Evolutionary conservation across 2,888 invertebrate species (phyloP), one percentile per base, ranked within the genome.

Genomic region (Dermolepida albohirtum): DNA sequence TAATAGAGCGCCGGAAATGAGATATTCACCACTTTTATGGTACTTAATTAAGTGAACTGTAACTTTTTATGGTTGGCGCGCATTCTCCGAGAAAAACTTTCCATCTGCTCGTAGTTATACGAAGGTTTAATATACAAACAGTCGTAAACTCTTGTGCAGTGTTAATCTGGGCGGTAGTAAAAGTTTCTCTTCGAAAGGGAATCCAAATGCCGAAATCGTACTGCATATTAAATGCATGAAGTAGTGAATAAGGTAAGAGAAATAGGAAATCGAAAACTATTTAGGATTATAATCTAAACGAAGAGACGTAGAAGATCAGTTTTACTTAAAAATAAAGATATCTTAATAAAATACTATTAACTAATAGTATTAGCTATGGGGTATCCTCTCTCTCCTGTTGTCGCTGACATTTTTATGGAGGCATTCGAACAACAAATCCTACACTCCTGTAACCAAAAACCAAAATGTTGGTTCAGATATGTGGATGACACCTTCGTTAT

Each of bases 21-120:
- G 59, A 59, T 59, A 44, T 44, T 27, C 59, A 27, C 44, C 44
- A 40, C 44, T 44, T 59, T 59, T 59, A 59, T 34, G 44, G 34
- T 44, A n/a, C 59, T 59, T 59, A 59, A 59, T 59, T 59, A 59
- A 59, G 59, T 59, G 59, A 59, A 59, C 59, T 59, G 59, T 59
- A 59, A 59, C 44, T 59, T 59, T 59, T 59, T 59, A 59, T 34
- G 59, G 44, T 40, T 29, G 59, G 12, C 5, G 44, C 34, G 59
- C 44, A 34, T 59, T 47, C 59, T 29, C 47, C 59, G 41, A 43
- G 59, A 59, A 59, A 59, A 59, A 59, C 44, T 59, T 59, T 59
- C 44, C 59, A 55, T 55, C 55, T 43, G 55, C 44, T 29, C 54
- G n/a, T 43, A 27, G 17, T 59, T 44, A 59, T 59, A 59, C 59